Evolutionary conservation across 1,140 invertebrate species (phyloP), one percentile per base, ranked within the genome.

Genomic region (Neotoxoptera formosana): DNA sequence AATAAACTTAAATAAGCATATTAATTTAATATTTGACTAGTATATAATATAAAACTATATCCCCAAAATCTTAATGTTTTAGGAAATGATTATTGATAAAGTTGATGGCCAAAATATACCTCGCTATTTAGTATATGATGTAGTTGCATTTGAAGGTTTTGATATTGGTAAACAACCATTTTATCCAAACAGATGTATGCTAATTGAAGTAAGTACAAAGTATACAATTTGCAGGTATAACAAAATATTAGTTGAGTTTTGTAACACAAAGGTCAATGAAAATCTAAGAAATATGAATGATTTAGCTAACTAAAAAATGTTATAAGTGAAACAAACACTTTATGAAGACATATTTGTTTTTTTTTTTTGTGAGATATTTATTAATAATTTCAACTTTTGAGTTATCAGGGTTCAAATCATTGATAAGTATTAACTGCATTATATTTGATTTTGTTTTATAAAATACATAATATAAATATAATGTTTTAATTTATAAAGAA

Each of bases 21-120:
- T n/a, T 67, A 25, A 60, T 60, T 9, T 25, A 25, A 30, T 60
- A 60, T 25, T 67, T 67, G 60, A 30, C 3, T 67, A 30, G 4
- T 67, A 41, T 93, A 87, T 86, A 89, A 30, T 2, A 25, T 88
- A 86, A 36, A 48, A 48, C 41, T 34, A 41, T 45, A 25, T 41
- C 2, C 45, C 4, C 34, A n/a, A 89, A 90, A 45, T 67, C 17
- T 76, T 93, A 84, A 94, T 94, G 94, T 95, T 96, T 60, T 94
- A 97, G 96, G 98, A 99, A 96, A 98, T 99, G 98, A 98, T 99
- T 23, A 97, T 99, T 94, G 98, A 99, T 95, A 97, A 97, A 95
- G 94, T 94, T 76, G 97, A 97, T 4, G 97, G 96, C 0, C 96
- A 96, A 94, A 95, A 96, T 53, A 97, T 97, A 94, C 98, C 98